These are phyloP conservation scores for Strix aluco DNA, from an alignment of 2,113 vertebrate genomes.

Conservation along the genomic window DNA sequence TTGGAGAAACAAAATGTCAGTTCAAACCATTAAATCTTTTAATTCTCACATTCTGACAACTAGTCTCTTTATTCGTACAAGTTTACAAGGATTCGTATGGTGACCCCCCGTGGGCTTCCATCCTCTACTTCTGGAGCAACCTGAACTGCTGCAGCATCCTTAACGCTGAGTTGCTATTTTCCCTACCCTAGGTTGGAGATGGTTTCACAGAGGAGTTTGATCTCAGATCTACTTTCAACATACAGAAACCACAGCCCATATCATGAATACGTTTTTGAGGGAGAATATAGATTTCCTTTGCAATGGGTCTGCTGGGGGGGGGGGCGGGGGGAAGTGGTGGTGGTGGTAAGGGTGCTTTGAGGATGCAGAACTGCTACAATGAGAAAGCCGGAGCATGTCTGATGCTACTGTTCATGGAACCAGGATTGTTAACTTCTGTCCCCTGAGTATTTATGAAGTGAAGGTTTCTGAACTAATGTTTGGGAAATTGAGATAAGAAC, in stretches of 20 bases:
- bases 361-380: not conserved
- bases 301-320: not conserved
- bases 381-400: not conserved
- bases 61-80: not conserved
- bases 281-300: not conserved
- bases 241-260: not conserved
- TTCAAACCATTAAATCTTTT: not conserved
- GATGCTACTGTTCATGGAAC: not conserved
- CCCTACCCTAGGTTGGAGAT: not conserved
- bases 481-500: not conserved
- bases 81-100: not conserved
- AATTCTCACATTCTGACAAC: not conserved
- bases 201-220: not conserved
- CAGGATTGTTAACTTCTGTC: not conserved
- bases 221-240: not conserved
- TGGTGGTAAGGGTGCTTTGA: not conserved
- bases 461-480: not conserved
- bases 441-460: not conserved
- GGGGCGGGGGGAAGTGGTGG: fast-evolving
- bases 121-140: not conserved
- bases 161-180: not conserved
- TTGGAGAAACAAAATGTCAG: not conserved
- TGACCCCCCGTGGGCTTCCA: not conserved
- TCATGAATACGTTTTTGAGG: not conserved
- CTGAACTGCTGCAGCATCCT: not conserved